A percentile compares a stretch with the other conserved stretches of the same genome.
Conservation (phyloP, 2,113 vertebrate species). For the Pachyramphus minor region DNA sequence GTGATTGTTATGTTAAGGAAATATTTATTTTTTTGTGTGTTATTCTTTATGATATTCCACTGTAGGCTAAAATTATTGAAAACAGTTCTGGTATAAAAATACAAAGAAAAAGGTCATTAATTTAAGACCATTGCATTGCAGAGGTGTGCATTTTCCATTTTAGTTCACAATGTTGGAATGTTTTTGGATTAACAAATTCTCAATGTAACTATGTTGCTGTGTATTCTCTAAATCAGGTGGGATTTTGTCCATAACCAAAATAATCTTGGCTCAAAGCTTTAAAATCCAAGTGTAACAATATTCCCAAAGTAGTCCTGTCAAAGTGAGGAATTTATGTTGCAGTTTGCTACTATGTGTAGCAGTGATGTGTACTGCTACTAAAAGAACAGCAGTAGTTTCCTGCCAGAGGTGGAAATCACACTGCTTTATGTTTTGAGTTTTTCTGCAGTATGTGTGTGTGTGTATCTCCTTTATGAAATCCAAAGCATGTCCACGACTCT, state of each 20-base stretch:
- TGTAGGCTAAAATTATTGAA: neutral
- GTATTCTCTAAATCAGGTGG: neutral
- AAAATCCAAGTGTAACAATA: neutral
- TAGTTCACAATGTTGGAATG: neutral
- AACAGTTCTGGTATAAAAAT: neutral
- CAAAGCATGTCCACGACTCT: neutral
- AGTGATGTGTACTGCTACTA: neutral
- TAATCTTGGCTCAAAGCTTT: neutral
- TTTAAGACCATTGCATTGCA: neutral
- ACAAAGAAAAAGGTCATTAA: neutral
- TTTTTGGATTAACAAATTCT: neutral
- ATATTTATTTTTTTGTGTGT: neutral
- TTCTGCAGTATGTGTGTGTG: accelerated
- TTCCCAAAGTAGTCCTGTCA: neutral
- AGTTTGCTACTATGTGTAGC: neutral
- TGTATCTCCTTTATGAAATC: neutral
- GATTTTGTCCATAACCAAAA: neutral
- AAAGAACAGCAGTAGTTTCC: neutral
- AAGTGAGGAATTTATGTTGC: neutral
- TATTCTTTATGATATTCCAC: neutral
- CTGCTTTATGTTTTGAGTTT: neutral
- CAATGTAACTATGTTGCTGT: neutral
- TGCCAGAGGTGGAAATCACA: neutral
- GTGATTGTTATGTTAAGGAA: neutral
- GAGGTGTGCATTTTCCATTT: neutral